Base-by-base conservation (phyloP, 2,113 vertebrate genomes). In the Caretta caretta region DNA sequence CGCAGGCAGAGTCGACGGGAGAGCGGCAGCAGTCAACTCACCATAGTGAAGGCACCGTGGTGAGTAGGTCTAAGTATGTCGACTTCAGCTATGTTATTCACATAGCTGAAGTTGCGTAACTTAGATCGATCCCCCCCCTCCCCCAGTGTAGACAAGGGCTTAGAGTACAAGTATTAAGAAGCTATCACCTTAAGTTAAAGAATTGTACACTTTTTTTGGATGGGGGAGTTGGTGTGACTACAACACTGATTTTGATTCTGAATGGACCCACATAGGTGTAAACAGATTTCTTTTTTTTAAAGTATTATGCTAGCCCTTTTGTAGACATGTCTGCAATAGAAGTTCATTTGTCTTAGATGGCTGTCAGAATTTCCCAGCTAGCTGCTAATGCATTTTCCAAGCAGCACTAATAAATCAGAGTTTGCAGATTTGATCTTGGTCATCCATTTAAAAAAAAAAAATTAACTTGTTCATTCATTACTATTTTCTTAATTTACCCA, bases 351-450 rank as follows among this genome's bases (percentile, higher is more conserved):
- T 48, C 87, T 96, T 88, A 92, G 59, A 86, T 86, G 80, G 88
- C 54, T 96, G 62, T 50, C 56, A 81, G 24, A 57, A 69, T 93
- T 84, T 86, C 19, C 50, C 22, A 69, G 22, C 4, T 87, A 95
- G 54, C 53, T 93, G 9, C 46, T 85, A 89, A 0, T 96, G 27
- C 24, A 29, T 94, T 97, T 94, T 59, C 86, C 78, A 87, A 89
- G 56, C 82, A 72, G 56, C 93, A 80, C 81, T 94, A 94, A 38
- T 96, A 96, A 96, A 86, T 94, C 76, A 96, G 53, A 90, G 53
- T 82, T 89, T 59, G 80, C 62, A 93, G 48, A 84, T 96, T 91
- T 92, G 82, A 95, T 97, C 88, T 57, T 50, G 8, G 46, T 65
- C 62, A 94, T 91, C 82, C 93, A 80, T 93, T 65, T 84, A n/a